Evolutionary conservation across 2,113 vertebrate genomes (phyloP).

Genomic region (Ovis canadensis): DNA sequence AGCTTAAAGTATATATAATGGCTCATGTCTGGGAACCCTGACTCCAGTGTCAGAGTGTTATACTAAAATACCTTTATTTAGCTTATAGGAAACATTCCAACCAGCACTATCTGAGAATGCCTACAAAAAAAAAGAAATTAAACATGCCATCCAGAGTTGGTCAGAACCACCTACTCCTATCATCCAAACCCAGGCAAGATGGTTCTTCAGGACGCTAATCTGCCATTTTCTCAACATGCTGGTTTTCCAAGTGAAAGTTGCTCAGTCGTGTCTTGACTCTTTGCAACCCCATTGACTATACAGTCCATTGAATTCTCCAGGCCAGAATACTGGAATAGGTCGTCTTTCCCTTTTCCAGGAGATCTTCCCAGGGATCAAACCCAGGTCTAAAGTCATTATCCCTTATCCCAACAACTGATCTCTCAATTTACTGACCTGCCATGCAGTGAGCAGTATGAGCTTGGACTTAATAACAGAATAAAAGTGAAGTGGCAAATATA

Average conservation of each 20-base stretch:
- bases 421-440: background rate
- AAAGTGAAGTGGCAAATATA: slow-evolving; percentile 65
- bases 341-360: background rate
- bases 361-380: background rate
- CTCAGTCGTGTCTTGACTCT: background rate
- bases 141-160: background rate
- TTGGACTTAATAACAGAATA: background rate
- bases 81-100: background rate
- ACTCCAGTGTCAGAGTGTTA: background rate
- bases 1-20: background rate
- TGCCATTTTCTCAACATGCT: background rate
- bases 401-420: background rate
- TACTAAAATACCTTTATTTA: background rate
- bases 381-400: background rate
- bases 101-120: background rate
- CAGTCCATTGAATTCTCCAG: background rate
- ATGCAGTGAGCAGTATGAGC: background rate
- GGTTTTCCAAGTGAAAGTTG: background rate
- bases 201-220: background rate
- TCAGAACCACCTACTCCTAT: background rate
- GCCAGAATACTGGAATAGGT: background rate
- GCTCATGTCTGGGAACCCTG: background rate
- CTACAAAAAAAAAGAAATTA: background rate
- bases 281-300: background rate
- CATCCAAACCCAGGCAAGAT: background rate